These are phyloP conservation scores for Microplitis mediator DNA, from an alignment of 1,140 invertebrate genomes.

Conservation along the genomic window DNA sequence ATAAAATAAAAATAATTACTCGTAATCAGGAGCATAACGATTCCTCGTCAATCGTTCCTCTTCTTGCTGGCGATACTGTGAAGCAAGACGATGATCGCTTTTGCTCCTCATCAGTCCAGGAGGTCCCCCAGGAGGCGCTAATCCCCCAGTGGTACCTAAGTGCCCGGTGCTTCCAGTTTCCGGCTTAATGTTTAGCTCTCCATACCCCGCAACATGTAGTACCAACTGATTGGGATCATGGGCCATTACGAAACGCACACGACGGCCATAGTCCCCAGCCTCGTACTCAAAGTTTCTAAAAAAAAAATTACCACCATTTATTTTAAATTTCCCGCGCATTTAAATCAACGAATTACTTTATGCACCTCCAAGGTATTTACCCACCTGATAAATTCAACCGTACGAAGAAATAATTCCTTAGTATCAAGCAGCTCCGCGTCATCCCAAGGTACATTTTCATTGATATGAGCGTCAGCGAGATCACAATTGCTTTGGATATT, in stretches of 20 bases:
- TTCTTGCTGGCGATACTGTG: constrained; percentile 87
- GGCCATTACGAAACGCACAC: constrained; percentile 83
- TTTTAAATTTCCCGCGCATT: background rate
- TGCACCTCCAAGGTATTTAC: too few relatives aligned
- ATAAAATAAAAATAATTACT: constrained; percentile 44
- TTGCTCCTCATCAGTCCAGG: constrained; percentile 88
- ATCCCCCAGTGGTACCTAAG: constrained; percentile 59
- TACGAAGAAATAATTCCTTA: constrained; percentile 93
- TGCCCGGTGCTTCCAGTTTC: constrained; percentile 57
- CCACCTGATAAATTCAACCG: constrained; percentile 82
- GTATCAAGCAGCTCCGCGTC: constrained; percentile 89
- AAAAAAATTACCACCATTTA: constrained; percentile 4
- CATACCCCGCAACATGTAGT: constrained; percentile 82
- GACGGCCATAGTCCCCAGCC: constrained; percentile 83
- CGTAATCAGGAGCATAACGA: constrained; percentile 60
- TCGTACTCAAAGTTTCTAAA: constrained; percentile 89
- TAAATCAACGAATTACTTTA: too few relatives aligned
- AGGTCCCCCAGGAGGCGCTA: constrained; percentile 67
- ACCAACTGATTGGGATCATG: constrained; percentile 90
- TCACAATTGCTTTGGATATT: constrained; percentile 96
- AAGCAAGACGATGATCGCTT: constrained; percentile 88
- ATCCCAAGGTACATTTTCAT: constrained; percentile 84
- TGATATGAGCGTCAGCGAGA: constrained; percentile 92
- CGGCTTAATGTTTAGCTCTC: constrained; percentile 80
- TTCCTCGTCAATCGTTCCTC: constrained; percentile 64